These are phyloP conservation scores for Rhinichthys osculus DNA, from an alignment of 2,797 vertebrate species.

Conservation along the genomic window DNA sequence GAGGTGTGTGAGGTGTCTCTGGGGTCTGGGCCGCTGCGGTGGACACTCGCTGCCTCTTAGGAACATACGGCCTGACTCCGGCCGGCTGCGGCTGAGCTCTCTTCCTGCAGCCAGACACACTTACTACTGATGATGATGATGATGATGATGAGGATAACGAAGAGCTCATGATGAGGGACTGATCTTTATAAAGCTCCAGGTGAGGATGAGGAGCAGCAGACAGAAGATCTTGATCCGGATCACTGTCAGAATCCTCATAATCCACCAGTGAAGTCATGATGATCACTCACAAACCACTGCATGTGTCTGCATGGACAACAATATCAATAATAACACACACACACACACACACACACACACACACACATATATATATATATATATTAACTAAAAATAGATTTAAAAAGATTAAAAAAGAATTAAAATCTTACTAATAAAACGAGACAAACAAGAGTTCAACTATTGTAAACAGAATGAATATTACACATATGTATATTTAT, in stretches of 20 bases:
- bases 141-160: background rate
- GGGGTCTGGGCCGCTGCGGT: conserved; percentile 39
- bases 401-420: background rate
- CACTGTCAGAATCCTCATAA: conserved; percentile 91
- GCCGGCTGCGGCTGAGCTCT: conserved; percentile 63
- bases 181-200: background rate
- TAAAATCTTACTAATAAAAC: background rate
- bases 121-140: background rate
- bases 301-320: background rate
- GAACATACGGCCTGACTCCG: conserved; percentile 85
- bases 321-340: background rate
- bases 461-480: background rate
- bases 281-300: background rate
- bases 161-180: background rate
- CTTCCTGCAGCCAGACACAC: conserved; percentile 66
- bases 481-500: background rate
- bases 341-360: background rate
- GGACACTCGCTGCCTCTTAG: conserved; percentile 83
- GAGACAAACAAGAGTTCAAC: background rate
- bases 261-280: conserved; percentile 88
- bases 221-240: conserved; percentile 66
- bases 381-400: too few species aligned
- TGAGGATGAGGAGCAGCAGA: background rate
- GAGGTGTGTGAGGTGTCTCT: background rate
- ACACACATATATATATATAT: background rate